Evolutionary conservation across 2,888 invertebrate genomes (phyloP).

Genomic region (Carabus problematicus): DNA sequence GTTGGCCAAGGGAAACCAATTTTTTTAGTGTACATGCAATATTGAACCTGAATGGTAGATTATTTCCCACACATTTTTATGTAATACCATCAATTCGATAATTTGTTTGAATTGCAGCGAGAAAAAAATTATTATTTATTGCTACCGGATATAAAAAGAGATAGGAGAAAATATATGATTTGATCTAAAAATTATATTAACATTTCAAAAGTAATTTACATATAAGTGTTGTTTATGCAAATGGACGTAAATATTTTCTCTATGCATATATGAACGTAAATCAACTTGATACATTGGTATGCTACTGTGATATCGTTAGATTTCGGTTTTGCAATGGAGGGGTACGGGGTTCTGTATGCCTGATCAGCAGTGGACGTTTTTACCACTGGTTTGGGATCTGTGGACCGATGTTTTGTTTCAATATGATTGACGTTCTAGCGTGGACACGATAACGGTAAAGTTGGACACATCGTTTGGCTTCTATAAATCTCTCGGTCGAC

Average conservation of each 20-base stretch:
- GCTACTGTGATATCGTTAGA: background rate
- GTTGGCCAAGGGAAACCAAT: constrained; percentile 13
- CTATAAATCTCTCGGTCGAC: constrained; percentile 28
- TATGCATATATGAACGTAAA: constrained; percentile 22
- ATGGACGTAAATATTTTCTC: too few relatives aligned
- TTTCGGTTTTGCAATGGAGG: background rate
- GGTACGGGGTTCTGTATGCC: background rate
- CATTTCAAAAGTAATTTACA: too few relatives aligned
- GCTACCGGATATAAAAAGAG: too few relatives aligned
- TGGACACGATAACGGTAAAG: constrained; percentile 32
- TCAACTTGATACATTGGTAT: background rate
- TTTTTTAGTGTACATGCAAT: constrained; percentile 5
- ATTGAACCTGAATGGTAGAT: too few relatives aligned
- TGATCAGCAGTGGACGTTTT: constrained; percentile 5
- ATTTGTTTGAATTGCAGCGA: background rate
- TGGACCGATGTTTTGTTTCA: constrained; percentile 37
- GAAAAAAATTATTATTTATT: background rate
- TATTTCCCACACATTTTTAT: too few relatives aligned
- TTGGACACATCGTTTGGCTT: constrained; percentile 36
- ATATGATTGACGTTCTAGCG: constrained; percentile 33
- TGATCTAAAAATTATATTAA: too few relatives aligned
- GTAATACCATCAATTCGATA: too few relatives aligned
- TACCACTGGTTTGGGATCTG: background rate
- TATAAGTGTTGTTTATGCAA: too few relatives aligned
- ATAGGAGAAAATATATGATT: too few relatives aligned